Conservation (phyloP, 2,113 vertebrate genomes). For the Sander vitreus region DNA sequence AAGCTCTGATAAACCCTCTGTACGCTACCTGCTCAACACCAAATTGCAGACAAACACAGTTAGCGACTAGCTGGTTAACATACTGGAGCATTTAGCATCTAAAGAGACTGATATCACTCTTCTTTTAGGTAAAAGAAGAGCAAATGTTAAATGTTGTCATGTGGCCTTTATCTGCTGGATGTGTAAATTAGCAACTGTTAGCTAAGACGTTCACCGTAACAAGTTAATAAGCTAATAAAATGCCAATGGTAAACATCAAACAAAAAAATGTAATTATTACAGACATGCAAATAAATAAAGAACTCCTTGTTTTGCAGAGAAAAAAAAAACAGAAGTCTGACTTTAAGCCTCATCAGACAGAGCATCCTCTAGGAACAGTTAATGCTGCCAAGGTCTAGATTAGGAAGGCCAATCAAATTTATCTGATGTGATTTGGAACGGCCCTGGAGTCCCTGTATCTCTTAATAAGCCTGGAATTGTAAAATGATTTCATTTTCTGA, state of each 20-base stretch:
- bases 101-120: background rate
- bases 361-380: constrained; percentile 12
- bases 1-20: background rate
- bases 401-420: constrained; percentile 27
- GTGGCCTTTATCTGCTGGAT: background rate
- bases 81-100: background rate
- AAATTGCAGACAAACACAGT: background rate
- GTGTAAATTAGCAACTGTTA: too few relatives aligned
- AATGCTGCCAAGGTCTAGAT: background rate
- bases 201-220: background rate
- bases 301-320: constrained; percentile 14
- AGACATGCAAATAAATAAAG: background rate
- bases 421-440: constrained; percentile 25
- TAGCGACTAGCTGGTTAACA: background rate
- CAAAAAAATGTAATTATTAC: background rate
- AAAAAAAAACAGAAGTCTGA: background rate
- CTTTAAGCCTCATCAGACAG: background rate
- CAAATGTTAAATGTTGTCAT: background rate
- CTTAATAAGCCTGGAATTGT: constrained; percentile 47
- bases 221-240: background rate
- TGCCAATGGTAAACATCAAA: background rate
- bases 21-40: background rate
- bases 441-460: constrained; percentile 21
- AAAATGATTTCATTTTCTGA: constrained; percentile 66
- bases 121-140: background rate